These are phyloP conservation scores for Phalacrocorax carbo DNA, from an alignment of 2,113 vertebrate genomes.

Conservation along the genomic window DNA sequence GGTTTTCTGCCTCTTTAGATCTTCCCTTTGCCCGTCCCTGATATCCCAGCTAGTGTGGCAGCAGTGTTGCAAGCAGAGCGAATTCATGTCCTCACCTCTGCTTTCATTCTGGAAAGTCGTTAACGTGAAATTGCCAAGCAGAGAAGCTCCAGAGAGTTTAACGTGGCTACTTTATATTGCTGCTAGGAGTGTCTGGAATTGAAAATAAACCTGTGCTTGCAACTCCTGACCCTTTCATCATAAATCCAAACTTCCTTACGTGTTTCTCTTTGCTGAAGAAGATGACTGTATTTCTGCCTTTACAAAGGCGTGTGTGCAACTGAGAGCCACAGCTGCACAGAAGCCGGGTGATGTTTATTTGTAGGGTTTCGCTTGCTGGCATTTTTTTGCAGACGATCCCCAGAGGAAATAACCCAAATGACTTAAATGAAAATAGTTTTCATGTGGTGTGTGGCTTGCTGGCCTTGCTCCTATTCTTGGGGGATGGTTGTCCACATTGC, in stretches of 20 bases:
- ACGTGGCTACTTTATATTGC: constrained; percentile 48
- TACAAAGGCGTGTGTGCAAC: not conserved
- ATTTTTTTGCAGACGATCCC: constrained; percentile 5
- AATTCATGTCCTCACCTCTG: not conserved
- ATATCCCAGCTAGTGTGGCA: not conserved
- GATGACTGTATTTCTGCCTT: not conserved
- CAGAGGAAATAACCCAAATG: constrained; percentile 6
- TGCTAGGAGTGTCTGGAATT: constrained; percentile 59
- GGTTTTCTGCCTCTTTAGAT: not conserved
- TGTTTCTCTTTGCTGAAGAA: constrained; percentile 23
- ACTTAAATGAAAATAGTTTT: constrained; percentile 17
- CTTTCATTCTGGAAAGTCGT: constrained; percentile 46
- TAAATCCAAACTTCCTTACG: constrained; percentile 55
- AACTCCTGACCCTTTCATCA: constrained; percentile 57
- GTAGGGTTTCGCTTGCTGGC: not conserved
- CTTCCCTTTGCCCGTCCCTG: not conserved
- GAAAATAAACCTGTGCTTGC: constrained; percentile 63
- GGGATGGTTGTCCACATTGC: not conserved
- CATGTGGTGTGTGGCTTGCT: not conserved
- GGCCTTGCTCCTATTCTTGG: not conserved
- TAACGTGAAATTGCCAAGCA: constrained; percentile 33
- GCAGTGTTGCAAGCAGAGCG: not conserved
- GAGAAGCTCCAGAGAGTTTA: constrained; percentile 59
- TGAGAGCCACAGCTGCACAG: constrained; percentile 6
- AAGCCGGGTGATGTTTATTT: not conserved